Percentiles rank a stretch among this genome's conserved stretches.
These are phyloP conservation scores for Dasysyrphus tricinctus DNA, from an alignment of 2,888 invertebrate genomes.

Conservation along the genomic window DNA sequence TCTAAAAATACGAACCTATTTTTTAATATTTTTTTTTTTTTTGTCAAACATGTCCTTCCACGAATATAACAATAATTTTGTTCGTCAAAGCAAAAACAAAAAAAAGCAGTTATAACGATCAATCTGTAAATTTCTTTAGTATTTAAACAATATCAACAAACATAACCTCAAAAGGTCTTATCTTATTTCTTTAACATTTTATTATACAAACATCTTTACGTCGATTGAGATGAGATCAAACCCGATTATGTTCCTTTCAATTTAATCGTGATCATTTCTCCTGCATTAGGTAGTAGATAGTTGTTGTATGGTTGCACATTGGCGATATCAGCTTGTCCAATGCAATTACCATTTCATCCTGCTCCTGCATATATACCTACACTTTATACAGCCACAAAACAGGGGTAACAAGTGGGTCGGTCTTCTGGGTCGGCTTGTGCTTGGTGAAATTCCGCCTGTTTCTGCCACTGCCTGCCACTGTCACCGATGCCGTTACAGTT, in stretches of 20 bases:
- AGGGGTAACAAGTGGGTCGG: constrained; percentile 64
- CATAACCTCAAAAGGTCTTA: constrained; percentile 12
- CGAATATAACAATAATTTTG: too few relatives aligned
- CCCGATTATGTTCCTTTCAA: constrained; percentile 55
- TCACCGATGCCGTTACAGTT: constrained; percentile 15
- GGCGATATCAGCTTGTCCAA: constrained; percentile 71
- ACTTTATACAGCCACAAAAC: background rate
- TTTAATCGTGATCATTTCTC: constrained; percentile 68
- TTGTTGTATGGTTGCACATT: constrained; percentile 56
- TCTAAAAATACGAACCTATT: too few relatives aligned
- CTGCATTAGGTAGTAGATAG: background rate
- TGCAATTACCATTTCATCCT: constrained; percentile 70
- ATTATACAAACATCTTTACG: constrained; percentile 24
- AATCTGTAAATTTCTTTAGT: background rate
- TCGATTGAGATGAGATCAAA: constrained; percentile 55
- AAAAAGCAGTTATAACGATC: constrained; percentile 6
- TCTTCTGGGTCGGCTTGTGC: constrained; percentile 43
- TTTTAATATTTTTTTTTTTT: too few relatives aligned
- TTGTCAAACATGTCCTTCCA: too few relatives aligned
- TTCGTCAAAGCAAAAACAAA: background rate
- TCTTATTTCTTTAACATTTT: constrained; percentile 5
- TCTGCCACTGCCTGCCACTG: constrained; percentile 43
- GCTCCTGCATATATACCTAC: constrained; percentile 12
- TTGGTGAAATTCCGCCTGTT: constrained; percentile 67
- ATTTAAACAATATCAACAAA: background rate